These are phyloP conservation scores for Desoria tigrina DNA, from an alignment of 2,888 invertebrate species.

Conservation along the genomic window DNA sequence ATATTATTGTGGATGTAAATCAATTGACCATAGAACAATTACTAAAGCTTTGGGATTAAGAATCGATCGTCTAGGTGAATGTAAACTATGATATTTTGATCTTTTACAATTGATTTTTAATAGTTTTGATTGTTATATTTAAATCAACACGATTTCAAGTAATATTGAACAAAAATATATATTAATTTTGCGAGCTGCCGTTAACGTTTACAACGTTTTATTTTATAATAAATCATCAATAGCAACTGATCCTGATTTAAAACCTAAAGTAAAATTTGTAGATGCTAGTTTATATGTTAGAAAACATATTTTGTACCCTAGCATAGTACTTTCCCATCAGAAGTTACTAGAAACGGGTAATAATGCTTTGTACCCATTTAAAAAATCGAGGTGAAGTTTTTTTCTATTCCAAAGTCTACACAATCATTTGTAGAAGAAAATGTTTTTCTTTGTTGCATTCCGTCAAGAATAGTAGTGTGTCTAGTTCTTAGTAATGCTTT, in stretches of 20 bases:
- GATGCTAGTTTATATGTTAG: conserved; percentile 46
- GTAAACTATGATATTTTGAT: too few species aligned
- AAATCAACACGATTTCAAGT: too few species aligned
- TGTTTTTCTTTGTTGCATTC: conserved; percentile 54
- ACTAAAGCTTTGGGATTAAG: too few species aligned
- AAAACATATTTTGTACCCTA: conserved; percentile 40
- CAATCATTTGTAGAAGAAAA: conserved; percentile 54
- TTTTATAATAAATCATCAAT: conserved; percentile 13
- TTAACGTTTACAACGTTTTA: too few species aligned
- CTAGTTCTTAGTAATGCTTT: conserved; percentile 50
- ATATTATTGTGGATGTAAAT: too few species aligned
- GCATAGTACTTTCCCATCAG: conserved; percentile 46
- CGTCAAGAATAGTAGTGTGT: conserved; percentile 54
- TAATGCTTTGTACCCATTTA: conserved; percentile 47
- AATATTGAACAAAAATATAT: too few species aligned
- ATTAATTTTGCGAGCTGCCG: too few species aligned
- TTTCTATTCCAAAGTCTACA: conserved; percentile 45
- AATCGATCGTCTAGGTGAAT: too few species aligned
- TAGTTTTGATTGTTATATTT: too few species aligned
- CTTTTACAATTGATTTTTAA: too few species aligned
- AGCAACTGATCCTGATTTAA: not conserved
- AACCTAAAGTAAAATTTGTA: conserved; percentile 40
- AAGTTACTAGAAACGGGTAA: conserved; percentile 37
- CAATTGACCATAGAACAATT: too few species aligned
- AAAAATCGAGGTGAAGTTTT: conserved; percentile 43